Conservation (phyloP, 2,113 vertebrate genomes). For the Petrocephalus microphthalmus region DNA sequence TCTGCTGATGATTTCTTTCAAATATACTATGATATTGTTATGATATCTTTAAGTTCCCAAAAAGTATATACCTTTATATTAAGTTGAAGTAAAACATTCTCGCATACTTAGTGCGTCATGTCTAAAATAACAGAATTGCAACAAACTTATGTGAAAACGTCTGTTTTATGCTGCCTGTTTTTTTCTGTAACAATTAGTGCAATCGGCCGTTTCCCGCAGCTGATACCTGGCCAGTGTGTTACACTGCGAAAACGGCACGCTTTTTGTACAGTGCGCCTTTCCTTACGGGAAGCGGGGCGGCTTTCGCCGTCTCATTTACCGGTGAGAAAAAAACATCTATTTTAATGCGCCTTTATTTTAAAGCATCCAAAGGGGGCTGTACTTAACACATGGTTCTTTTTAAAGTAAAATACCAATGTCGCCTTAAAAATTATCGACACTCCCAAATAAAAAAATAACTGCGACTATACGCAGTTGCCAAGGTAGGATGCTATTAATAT, state of each 20-base stretch:
- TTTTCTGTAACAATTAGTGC: background rate
- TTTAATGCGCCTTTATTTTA: background rate
- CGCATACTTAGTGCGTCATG: background rate
- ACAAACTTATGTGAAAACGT: background rate
- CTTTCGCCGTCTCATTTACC: background rate
- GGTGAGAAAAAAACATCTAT: background rate
- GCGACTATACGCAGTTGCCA: slow-evolving; percentile 58
- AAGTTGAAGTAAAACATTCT: background rate
- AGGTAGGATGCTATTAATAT: slow-evolving; percentile 74
- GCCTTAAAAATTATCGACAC: background rate
- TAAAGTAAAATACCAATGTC: background rate
- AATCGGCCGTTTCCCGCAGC: background rate
- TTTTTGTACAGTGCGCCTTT: background rate
- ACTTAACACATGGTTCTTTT: background rate
- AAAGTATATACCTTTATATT: background rate
- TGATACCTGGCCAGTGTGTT: background rate
- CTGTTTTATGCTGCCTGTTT: background rate
- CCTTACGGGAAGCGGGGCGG: background rate
- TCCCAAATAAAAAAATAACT: background rate
- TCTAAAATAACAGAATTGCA: background rate
- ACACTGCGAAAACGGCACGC: background rate
- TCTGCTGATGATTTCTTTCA: background rate
- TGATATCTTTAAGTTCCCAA: background rate
- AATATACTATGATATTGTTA: background rate
- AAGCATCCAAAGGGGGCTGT: background rate